A percentile compares a stretch with the other conserved stretches of the same genome.
Conservation (phyloP, 2,113 vertebrate genomes). For the Bombycilla garrulus region DNA sequence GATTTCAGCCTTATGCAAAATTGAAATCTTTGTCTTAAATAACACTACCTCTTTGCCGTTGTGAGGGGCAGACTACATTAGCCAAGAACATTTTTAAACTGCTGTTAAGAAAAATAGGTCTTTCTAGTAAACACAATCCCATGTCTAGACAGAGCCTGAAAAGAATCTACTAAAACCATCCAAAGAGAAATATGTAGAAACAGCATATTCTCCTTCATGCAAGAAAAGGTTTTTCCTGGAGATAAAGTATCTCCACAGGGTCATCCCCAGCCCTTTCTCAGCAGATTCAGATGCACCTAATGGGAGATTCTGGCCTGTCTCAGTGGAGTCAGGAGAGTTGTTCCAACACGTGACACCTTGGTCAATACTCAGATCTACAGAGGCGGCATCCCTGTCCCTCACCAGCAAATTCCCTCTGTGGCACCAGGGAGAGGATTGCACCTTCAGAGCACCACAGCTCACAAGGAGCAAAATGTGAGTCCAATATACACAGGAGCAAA, state of each 20-base stretch:
- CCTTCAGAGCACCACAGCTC: fast-evolving
- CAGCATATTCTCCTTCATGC: neutral
- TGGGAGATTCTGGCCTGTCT: neutral
- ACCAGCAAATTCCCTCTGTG: neutral
- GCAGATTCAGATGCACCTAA: neutral
- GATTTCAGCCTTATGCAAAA: neutral
- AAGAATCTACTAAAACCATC: neutral
- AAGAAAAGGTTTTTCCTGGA: neutral
- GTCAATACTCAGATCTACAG: neutral
- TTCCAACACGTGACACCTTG: neutral
- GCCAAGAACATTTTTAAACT: neutral
- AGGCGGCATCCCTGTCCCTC: neutral
- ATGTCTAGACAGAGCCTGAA: neutral
- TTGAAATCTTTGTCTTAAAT: neutral
- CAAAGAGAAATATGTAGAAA: neutral
- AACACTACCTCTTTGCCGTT: neutral
- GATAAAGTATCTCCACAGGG: neutral
- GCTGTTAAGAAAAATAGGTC: neutral
- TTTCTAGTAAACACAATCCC: neutral
- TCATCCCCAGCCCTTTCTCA: neutral
- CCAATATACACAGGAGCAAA: neutral
- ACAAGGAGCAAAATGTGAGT: fast-evolving
- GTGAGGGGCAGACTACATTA: neutral
- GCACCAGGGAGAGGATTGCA: no score
- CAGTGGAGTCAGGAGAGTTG: neutral